Evolutionary conservation across 2,113 vertebrate genomes (phyloP), one percentile per base, ranked within the genome.

Genomic region (Chascanopsetta lugubris): DNA sequence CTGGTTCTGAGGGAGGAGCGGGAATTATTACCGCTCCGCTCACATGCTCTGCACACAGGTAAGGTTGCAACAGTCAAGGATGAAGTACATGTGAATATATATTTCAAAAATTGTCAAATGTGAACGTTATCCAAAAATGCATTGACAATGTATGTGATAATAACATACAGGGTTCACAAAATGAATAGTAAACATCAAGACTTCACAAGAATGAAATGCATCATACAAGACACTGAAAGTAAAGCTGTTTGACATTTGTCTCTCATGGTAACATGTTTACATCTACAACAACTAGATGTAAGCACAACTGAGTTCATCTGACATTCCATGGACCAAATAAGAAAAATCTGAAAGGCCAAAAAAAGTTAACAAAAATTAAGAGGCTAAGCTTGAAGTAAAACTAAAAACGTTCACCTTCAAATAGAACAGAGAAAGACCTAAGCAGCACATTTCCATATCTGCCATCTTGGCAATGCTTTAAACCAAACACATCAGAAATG

Each of bases 401-500:
- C 24, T 63, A 54, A 32, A 50, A 64, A 36, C n/a, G 26, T 3
- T 34, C 21, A 61, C 12, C 27, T 21, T 48, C 5, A 61, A 68
- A 50, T 43, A n/a, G 12, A 40, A 32, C 9, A 61, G 9, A 30
- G 12, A 47, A 55, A 49, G 22, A 85, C 27, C 29, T 12, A 57
- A 55, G 70, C 51, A 13, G 59, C 24, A 65, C 11, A 64, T 62
- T 26, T 68, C 61, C 61, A 53, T 51, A 26, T 49, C 38, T 24
- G 49, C 36, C 29, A n/a, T n/a, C n/a, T 63, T 24, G 26, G 61
- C 60, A 75, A 81, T 79, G 49, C 47, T 49, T 57, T 38, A 55
- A 73, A 61, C 47, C 45, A 83, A 83, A 76, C 13, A 26, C 68
- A 73, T 67, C 79, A 80, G 66, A 64, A 80, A 51, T 56, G 53